Base-by-base conservation (phyloP, 2,888 invertebrate genomes). In the Limnephilus auricula region DNA sequence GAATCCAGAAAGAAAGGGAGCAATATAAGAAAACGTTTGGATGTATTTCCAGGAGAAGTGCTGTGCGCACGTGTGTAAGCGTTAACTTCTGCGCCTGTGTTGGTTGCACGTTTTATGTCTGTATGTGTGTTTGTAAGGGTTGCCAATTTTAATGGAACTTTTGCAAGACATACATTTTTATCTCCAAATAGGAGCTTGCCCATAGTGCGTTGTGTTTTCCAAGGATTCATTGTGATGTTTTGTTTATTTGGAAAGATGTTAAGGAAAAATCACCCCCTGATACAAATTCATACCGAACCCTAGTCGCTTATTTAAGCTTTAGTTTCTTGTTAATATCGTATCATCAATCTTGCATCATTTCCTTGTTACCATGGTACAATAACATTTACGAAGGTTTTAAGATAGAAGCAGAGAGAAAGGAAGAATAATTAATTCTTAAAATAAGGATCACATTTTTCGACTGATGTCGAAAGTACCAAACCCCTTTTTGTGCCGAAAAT, bases 1-100 rank as follows among this genome's bases (percentile, higher is more conserved):
- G 97, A 97, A 97, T 96, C 96, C 96, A 95, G 95, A 97, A 97
- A 97, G 97, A 96, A 96, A 96, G 94, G 93, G 93, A 93, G 92
- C 92, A 92, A 92, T 92, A 92, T 92, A 90, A 92, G 92, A 92
- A 92, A 91, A 92, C 89, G 89, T 92, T 90, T 89, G 89, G 82
- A 88, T 89, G 89, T 89, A 85, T 89, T 92, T 89, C 79, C 85
- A 90, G 78, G 85, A 79, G 45, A 50, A 80, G 86, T 90, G 86
- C 79, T 80, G 79, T 31, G 82, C 84, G 85, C 90, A 89, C 89
- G 89, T 92, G 83, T 91, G 89, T 87, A 79, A n/a, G 90, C 65
- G 90, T 65, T 78, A 88, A 79, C 84, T 34, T 32, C 25, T 32
- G 79, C 32, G n/a, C 31, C 45, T 84, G 91, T 89, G 34, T 80